Evolutionary conservation across 2,797 vertebrate genomes (phyloP), one percentile per base, ranked within the genome.

Genomic region (Anas flavirostris): DNA sequence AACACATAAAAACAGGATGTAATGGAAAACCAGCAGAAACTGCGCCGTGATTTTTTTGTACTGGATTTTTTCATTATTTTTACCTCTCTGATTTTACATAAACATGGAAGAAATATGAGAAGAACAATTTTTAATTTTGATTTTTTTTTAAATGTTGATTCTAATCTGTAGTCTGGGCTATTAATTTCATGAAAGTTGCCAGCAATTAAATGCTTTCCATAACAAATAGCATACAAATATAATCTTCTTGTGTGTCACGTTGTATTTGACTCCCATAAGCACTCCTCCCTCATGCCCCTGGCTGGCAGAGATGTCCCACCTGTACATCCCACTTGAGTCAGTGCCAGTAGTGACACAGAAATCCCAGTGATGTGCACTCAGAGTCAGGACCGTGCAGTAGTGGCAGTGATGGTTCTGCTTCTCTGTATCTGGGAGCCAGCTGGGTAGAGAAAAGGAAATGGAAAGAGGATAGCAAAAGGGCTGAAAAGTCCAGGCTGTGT

Each of bases 221-320:
- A 50, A 16, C 11, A 28, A 10, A 11, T n/a, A 19, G 16, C 66
- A 22, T 46, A 60, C 10, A 10, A 73, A 60, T 46, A n/a, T 3
- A 46, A 58, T 43, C n/a, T 37, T 59, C 16, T 28, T 75, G 25
- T 2, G 2, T 52, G 35, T 37, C 66, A 21, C 0, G 0, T 23
- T 48, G 66, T 16, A 8, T 64, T 53, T 81, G 85, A 37, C 28
- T 79, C 59, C 19, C 50, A 17, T 37, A 76, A 63, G 48, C 58
- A 41, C 22, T 80, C 4, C 7, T 41, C 48, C 13, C 44, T 43
- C 21, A 15, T 10, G 37, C n/a, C 50, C 72, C 41, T 46, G 66
- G n/a, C 56, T n/a, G 44, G 23, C 55, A 74, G 35, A 75, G 31
- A 3, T 70, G 50, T 66, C 43, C 56, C 62, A 43, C 70, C 48